Evolutionary conservation across 2,113 vertebrate genomes (phyloP).

Genomic region (Urocynchramus pylzowi): DNA sequence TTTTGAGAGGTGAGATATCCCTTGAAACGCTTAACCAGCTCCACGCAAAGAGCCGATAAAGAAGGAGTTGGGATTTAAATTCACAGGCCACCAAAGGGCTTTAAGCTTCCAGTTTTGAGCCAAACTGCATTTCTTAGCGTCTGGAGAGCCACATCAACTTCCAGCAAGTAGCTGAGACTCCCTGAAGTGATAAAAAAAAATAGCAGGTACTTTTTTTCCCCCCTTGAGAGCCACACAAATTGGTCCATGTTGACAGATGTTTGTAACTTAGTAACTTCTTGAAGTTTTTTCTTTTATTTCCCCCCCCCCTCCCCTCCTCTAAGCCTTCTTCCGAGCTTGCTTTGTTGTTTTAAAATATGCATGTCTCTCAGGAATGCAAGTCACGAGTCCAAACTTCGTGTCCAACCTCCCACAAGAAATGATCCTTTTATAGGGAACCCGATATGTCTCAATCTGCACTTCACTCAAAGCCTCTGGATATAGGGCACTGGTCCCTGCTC

Average conservation of each 20-base stretch:
- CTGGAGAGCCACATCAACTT: not conserved
- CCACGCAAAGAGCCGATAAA: not conserved
- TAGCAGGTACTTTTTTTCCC: slow-evolving; percentile 23
- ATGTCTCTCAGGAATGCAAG: slow-evolving; percentile 99
- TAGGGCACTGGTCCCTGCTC: slow-evolving; percentile 75
- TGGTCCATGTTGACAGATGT: slow-evolving; percentile 90
- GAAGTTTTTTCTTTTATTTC: slow-evolving; percentile 69
- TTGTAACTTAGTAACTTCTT: slow-evolving; percentile 95
- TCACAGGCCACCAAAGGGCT: not conserved
- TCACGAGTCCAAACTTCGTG: slow-evolving; percentile 99
- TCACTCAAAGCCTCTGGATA: slow-evolving; percentile 86
- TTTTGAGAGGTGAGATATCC: not conserved
- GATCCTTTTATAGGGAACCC: slow-evolving; percentile 97
- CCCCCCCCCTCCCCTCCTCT: slow-evolving; percentile 25
- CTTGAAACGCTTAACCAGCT: not conserved
- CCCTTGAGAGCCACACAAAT: slow-evolving; percentile 63
- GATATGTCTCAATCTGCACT: slow-evolving; percentile 99
- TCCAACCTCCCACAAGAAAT: slow-evolving; percentile 99
- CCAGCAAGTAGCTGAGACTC: not conserved
- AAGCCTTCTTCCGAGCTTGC: slow-evolving; percentile 87
- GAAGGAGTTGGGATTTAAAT: not conserved
- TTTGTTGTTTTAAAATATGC: slow-evolving; percentile 99
- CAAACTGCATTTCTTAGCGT: not conserved
- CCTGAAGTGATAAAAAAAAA: slow-evolving; percentile 39
- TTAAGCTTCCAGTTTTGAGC: not conserved